phyloP scores from a whole-genome alignment of 2,888 invertebrate species.

The Fragum fragum region DNA sequence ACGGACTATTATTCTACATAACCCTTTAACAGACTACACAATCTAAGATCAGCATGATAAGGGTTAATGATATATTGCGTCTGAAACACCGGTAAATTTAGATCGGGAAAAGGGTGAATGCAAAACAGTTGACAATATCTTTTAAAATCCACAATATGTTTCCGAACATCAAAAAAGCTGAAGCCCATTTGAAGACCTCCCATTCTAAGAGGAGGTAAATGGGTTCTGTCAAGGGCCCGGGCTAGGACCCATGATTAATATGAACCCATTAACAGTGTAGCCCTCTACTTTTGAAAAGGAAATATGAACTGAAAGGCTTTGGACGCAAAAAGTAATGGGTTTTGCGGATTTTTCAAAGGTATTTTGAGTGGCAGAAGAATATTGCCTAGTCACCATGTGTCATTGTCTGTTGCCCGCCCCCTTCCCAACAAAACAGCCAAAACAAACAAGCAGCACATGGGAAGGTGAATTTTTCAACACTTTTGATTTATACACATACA shows the following conservation, averaged over 20 bases:
- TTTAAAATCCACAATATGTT: constrained; percentile 21
- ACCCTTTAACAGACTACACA: no score
- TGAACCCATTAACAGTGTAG: constrained; percentile 9
- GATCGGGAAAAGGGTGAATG: not conserved
- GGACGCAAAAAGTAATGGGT: not conserved
- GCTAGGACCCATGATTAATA: constrained; percentile 33
- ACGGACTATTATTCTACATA: no score
- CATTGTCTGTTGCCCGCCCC: no score
- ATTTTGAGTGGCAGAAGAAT: not conserved
- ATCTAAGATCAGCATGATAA: no score
- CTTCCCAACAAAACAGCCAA: no score
- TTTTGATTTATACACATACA: no score
- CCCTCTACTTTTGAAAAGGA: not conserved
- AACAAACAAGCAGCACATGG: no score
- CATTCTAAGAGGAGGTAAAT: constrained; percentile 47
- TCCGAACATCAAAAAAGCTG: constrained; percentile 11
- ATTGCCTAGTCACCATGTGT: not conserved
- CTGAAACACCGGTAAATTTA: no score
- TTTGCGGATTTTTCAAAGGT: not conserved
- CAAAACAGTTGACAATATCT: not conserved
- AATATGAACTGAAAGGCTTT: not conserved
- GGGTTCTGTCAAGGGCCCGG: constrained; percentile 41
- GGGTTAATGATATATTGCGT: no score
- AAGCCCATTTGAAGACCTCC: constrained; percentile 7
- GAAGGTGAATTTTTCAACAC: no score